Percentiles rank a stretch among this genome's conserved stretches.
These are phyloP conservation scores for Suncus etruscus DNA, from an alignment of 2,113 vertebrate species.

Conservation along the genomic window DNA sequence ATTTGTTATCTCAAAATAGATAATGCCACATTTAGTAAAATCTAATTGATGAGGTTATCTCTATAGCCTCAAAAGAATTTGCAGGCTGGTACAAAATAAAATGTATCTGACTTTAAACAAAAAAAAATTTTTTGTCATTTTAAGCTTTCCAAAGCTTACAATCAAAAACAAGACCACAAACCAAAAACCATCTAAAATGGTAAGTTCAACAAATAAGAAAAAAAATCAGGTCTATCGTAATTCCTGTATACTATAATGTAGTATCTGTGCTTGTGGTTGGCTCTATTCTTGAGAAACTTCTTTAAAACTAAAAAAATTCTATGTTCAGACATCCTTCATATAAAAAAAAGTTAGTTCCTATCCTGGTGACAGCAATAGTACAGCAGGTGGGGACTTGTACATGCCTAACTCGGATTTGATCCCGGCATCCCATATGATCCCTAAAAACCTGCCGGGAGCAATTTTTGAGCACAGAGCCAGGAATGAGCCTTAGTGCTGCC, in stretches of 20 bases:
- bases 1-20: constrained; percentile 57
- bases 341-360: too few species aligned
- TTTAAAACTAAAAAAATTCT: constrained; percentile 57
- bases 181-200: not conserved
- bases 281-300: constrained; percentile 35
- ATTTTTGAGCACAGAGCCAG: too few species aligned
- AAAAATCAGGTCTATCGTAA: not conserved
- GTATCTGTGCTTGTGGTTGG: not conserved
- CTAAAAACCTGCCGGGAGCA: too few species aligned
- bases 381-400: too few species aligned
- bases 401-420: too few species aligned
- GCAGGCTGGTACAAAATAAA: constrained; percentile 54
- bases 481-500: too few species aligned
- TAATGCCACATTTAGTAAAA: constrained; percentile 44
- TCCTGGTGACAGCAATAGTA: not conserved
- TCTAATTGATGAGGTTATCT: constrained; percentile 30
- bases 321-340: too few species aligned
- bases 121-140: constrained; percentile 61
- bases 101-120: constrained; percentile 26
- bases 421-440: too few species aligned
- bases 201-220: constrained; percentile 20
- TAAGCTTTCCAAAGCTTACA: constrained; percentile 60
- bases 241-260: not conserved
- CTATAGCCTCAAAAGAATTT: constrained; percentile 45
- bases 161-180: constrained; percentile 34